Base-by-base conservation (phyloP, 2,113 vertebrate species). In the Actenoides hombroni region DNA sequence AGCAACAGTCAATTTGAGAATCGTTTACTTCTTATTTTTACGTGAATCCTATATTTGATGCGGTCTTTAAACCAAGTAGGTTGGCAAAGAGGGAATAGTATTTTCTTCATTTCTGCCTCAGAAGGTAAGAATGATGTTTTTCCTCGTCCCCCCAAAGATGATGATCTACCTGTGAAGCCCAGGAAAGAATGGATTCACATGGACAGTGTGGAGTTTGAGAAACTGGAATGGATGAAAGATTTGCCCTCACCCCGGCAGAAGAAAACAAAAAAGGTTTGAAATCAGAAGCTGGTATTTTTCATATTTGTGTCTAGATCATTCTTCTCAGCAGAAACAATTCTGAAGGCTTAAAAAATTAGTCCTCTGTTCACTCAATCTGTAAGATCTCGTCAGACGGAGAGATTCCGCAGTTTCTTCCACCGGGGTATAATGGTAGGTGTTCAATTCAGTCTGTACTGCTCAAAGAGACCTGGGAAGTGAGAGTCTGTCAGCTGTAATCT, bases 111-210 rank as follows among this genome's bases (percentile, higher is more conserved):
- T 5, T 11, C 19, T 79, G 25, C 24, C 59, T 68, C 82, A 31
- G 33, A 93, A 92, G 7, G n/a, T 86, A 90, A 96, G 61, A 56
- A 23, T 85, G 13, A 17, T 18, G 3, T 83, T 93, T 81, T 67
- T 77, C 46, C 37, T 7, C 14, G 4, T 19, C 21, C 5, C 33
- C 2, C 4, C 48, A 92, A 95, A 97, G 95, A 49, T 75, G 88
- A 65, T 71, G 89, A 98, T 63, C 97, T 99, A 82, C 99, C 98
- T 6, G 60, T 99, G 92, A 99, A 98, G 76, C 98, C 98, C 51
- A 97, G 97, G 94, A 99, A 98, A 95, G 98, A 98, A 11, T 99
- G 99, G 99, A 91, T 99, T 51, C 98, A 99, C 92, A 99, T 99
- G 99, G 97, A 99, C 88, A 98, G 96, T 33, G 83, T 99, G 75